Conservation (phyloP, 2,797 vertebrate species). For the Ciconia nigra region DNA sequence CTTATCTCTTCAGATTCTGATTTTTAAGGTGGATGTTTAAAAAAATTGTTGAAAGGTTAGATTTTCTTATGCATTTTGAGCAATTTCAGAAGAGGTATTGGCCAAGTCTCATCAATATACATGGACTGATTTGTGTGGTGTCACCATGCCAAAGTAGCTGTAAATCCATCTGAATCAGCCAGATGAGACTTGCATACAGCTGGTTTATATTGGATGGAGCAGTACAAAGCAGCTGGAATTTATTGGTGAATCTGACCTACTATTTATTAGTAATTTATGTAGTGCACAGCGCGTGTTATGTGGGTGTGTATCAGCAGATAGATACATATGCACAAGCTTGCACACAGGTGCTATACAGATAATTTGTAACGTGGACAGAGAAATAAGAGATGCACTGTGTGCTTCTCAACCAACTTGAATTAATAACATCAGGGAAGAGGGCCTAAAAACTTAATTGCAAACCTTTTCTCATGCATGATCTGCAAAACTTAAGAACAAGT, state of each 20-base stretch:
- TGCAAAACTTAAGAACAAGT: background rate
- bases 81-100: background rate
- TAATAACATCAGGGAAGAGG: background rate
- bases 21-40: background rate
- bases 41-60: conserved; percentile 8
- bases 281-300: background rate
- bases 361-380: background rate
- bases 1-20: conserved; percentile 34
- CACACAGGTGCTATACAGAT: background rate
- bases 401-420: background rate
- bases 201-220: background rate
- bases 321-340: background rate
- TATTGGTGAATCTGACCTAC: background rate
- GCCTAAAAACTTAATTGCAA: background rate
- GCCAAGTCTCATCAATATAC: background rate
- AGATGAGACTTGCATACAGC: background rate
- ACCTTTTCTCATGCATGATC: background rate
- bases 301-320: background rate
- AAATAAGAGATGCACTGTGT: background rate
- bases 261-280: conserved; percentile 41
- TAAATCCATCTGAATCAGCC: background rate
- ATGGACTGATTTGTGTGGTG: background rate
- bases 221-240: conserved; percentile 30
- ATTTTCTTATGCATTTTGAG: background rate
- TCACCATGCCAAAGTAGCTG: background rate